These are phyloP conservation scores for Cyprinus carpio DNA, from an alignment of 2,113 vertebrate genomes.

Conservation along the genomic window DNA sequence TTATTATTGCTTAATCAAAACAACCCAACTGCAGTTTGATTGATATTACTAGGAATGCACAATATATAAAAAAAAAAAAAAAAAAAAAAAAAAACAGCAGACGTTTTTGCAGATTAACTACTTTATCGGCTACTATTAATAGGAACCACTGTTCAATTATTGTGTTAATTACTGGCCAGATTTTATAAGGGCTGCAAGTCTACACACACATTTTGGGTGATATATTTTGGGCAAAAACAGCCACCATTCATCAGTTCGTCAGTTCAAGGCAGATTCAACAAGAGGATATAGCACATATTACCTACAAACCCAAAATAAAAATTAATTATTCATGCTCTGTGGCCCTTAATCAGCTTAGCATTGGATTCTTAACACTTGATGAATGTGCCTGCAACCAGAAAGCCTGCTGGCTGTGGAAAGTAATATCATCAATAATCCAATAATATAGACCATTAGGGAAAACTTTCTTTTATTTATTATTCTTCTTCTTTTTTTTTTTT, in stretches of 20 bases:
- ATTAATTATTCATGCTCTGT: constrained; percentile 20
- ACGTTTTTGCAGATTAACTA: no score
- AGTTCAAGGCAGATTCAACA: not conserved
- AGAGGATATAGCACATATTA: not conserved
- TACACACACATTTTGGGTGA: no score
- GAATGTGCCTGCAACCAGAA: constrained; percentile 41
- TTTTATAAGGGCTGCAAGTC: no score
- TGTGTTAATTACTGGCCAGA: no score
- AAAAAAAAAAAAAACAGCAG: no score
- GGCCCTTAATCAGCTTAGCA: constrained; percentile 60
- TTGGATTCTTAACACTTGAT: constrained; percentile 59
- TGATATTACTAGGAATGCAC: no score
- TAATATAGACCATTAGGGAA: constrained; percentile 26
- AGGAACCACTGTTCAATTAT: no score
- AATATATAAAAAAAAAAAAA: no score
- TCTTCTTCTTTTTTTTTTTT: no score
- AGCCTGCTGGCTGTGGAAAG: constrained; percentile 39
- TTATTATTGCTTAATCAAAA: no score
- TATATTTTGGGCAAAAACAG: not conserved
- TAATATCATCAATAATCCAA: constrained; percentile 58
- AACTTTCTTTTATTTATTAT: not conserved
- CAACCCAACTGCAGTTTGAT: no score
- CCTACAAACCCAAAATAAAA: not conserved
- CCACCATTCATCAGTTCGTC: constrained; percentile 24
- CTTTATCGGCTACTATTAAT: no score